phyloP scores from a whole-genome alignment of 2,888 invertebrate species.

The Linnaemya vulpina region DNA sequence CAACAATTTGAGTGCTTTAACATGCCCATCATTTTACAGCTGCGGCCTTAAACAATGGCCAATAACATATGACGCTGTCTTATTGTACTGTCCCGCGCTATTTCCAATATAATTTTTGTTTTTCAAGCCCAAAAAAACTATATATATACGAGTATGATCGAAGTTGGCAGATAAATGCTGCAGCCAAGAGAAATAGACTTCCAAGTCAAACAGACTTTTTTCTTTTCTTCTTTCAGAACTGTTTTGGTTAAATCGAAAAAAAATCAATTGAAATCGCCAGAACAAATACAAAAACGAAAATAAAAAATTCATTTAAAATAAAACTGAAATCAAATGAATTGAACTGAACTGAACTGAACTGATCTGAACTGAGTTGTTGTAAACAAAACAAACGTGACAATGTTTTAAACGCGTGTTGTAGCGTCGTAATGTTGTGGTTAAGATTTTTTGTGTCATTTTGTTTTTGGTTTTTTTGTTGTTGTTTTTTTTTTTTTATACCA shows the following conservation, averaged over 20 bases:
- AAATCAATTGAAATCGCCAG: constrained; percentile 59
- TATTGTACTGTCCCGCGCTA: background rate
- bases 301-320: constrained; percentile 25
- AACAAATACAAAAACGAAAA: constrained; percentile 6
- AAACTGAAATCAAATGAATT: constrained; percentile 25
- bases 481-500: no score
- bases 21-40: background rate
- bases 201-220: constrained; percentile 49
- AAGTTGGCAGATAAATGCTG: constrained; percentile 59
- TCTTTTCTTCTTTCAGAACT: constrained; percentile 5
- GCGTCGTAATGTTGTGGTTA: constrained; percentile 7
- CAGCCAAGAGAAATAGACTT: constrained; percentile 28
- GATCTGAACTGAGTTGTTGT: constrained; percentile 31
- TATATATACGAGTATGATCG: constrained; percentile 59
- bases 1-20: background rate
- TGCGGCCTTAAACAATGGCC: constrained; percentile 45
- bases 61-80: constrained; percentile 33
- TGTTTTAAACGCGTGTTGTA: constrained; percentile 68
- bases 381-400: constrained; percentile 70
- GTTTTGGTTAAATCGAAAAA: constrained; percentile 38
- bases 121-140: constrained; percentile 12
- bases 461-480: no score
- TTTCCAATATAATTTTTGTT: constrained; percentile 31
- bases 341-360: constrained; percentile 23
- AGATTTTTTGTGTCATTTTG: constrained; percentile 11